A percentile compares a stretch with the other conserved stretches of the same genome.
phyloP scores from a whole-genome alignment of 2,797 vertebrate species.

The Oophaga sylvatica region DNA sequence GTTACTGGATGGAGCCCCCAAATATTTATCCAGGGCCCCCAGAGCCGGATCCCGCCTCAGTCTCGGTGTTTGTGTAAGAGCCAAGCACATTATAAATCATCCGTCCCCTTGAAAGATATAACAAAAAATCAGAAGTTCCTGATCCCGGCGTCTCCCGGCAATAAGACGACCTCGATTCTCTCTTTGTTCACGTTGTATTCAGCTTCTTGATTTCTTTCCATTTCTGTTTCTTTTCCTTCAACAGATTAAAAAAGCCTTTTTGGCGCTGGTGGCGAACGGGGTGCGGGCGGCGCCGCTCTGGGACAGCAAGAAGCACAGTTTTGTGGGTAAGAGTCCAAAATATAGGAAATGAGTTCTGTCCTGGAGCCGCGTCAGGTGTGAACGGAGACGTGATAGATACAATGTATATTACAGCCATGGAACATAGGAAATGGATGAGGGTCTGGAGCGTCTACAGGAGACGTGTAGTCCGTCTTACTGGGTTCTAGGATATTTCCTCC shows the following conservation, averaged over 20 bases:
- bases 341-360: not conserved
- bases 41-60: not conserved
- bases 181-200: not conserved
- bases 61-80: not conserved
- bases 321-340: constrained; percentile 75
- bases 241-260: constrained; percentile 82
- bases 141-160: not conserved
- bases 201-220: not conserved
- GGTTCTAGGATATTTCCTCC: not conserved
- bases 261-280: constrained; percentile 78
- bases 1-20: not conserved
- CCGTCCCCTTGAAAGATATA: not conserved
- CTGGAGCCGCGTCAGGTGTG: not conserved
- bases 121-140: not conserved
- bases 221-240: not conserved
- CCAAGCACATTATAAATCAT: not conserved
- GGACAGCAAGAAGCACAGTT: constrained; percentile 77
- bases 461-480: no score
- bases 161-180: not conserved
- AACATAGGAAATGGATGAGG: no score
- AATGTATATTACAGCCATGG: not conserved
- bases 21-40: not conserved
- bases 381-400: not conserved
- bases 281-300: constrained; percentile 79
- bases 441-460: no score